Evolutionary conservation across 2,113 vertebrate genomes (phyloP).

Genomic region (Amblyopsis rosae): DNA sequence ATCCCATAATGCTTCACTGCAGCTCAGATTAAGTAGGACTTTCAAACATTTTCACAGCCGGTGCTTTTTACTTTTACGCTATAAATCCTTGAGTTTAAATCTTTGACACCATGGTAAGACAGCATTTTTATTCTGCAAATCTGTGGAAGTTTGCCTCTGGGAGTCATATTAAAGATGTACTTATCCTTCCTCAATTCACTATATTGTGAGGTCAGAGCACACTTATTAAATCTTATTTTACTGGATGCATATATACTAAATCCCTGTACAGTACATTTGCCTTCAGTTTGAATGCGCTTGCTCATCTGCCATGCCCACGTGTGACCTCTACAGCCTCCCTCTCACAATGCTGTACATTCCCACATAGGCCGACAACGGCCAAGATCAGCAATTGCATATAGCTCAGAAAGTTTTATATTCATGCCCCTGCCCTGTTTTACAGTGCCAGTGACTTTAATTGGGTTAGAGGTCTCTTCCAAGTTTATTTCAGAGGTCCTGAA

Average conservation of each 20-base stretch:
- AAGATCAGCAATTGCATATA: conserved; percentile 44
- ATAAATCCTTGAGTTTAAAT: no score
- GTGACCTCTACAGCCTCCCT: conserved; percentile 26
- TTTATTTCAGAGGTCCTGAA: conserved; percentile 18
- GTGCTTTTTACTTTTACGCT: conserved; percentile 3
- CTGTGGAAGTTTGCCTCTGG: no score
- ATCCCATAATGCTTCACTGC: conserved; percentile 3
- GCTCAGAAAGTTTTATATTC: conserved; percentile 25
- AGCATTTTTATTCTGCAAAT: no score
- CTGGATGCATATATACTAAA: conserved; percentile 20
- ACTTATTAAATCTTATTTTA: not conserved
- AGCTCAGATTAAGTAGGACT: conserved; percentile 3
- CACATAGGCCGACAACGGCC: conserved; percentile 26
- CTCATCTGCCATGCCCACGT: conserved; percentile 14
- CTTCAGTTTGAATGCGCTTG: conserved; percentile 4
- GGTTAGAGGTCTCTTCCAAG: conserved; percentile 36
- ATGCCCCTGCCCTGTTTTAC: conserved; percentile 38
- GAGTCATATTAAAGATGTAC: no score
- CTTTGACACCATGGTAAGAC: no score
- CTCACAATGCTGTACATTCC: conserved; percentile 28
- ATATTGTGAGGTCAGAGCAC: not conserved
- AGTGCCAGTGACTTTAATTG: conserved; percentile 50
- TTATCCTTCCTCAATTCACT: not conserved
- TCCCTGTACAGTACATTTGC: conserved; percentile 14
- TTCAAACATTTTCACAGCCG: conserved; percentile 10